Percentiles rank a stretch among this genome's conserved stretches.
Conservation (phyloP, 1,140 invertebrate species). For the Schlechtendalia chinensis region DNA sequence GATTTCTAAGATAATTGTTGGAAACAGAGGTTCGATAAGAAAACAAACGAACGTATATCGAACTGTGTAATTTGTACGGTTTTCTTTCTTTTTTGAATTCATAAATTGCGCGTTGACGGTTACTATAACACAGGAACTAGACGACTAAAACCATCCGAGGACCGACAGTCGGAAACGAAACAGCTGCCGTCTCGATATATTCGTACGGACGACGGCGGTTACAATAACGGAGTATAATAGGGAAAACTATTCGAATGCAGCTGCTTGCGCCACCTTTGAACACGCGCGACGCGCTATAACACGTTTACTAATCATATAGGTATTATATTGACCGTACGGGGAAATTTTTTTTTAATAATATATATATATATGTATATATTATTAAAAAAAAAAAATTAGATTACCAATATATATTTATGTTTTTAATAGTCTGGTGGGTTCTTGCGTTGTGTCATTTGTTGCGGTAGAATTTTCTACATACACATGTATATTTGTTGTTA, state of each 20-base stretch:
- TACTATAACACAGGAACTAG: conserved; percentile 29
- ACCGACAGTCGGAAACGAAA: conserved; percentile 33
- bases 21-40: neutral
- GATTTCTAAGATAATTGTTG: neutral
- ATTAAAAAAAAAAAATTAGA: no score
- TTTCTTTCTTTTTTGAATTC: neutral
- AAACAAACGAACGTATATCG: neutral
- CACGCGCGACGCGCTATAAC: neutral
- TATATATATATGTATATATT: neutral
- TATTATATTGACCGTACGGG: no score
- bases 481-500: no score
- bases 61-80: no score
- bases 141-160: conserved; percentile 34
- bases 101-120: neutral
- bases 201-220: conserved; percentile 34
- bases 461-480: no score
- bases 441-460: no score
- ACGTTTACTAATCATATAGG: no score
- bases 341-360: no score
- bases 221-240: conserved; percentile 32
- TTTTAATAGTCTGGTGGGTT: no score
- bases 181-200: conserved; percentile 38
- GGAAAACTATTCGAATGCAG: conserved; percentile 37
- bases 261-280: conserved; percentile 36
- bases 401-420: no score